Evolutionary conservation across 2,888 invertebrate species (phyloP), one percentile per base, ranked within the genome.

Genomic region (Coenonympha arcania): DNA sequence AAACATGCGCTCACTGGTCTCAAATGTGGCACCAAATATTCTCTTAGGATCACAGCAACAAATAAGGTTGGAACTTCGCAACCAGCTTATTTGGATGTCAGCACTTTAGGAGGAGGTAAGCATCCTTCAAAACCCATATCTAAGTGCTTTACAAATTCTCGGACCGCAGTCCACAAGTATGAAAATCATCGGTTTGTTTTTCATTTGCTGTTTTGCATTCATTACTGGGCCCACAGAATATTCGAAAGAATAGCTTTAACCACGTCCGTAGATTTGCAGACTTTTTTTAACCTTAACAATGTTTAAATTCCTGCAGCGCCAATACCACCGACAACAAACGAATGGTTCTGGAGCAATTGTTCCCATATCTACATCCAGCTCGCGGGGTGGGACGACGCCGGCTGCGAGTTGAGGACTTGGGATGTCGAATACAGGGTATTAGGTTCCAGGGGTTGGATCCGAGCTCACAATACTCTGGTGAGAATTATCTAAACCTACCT

Each of bases 51-150:
- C 64, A 91, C 92, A 1, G 94, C 95, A 0, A 91, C 92, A 44
- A 96, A 95, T 77, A 88, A 90, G 61, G 93, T 95, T 3, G 96
- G 95, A 3, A 90, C 91, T 34, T 95, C 95, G 8, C 90, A 91
- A 58, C 90, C 92, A 0, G 87, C 88, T 2, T 83, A 91, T 54
- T 77, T 88, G 52, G 90, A 91, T 34, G 85, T 88, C 50, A 91
- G 90, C 65, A 86, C 86, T 39, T 83, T 90, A 18, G 91, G 91
- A 2, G 85, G 87, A 68, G 88, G 91, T 72, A 70, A 78, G 59
- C 68, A 13, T 2, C 2, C 2, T 19, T 30, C 2, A 4, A 9
- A 24, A n/a, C n/a, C n/a, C n/a, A n/a, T n/a, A n/a, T n/a, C n/a
- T n/a, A n/a, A n/a, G n/a, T n/a, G n/a, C n/a, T n/a, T n/a, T n/a